A percentile compares a stretch with the other conserved stretches of the same genome.
These are phyloP conservation scores for Saguinus imperator DNA, from an alignment of 2,113 vertebrate genomes.

Conservation along the genomic window DNA sequence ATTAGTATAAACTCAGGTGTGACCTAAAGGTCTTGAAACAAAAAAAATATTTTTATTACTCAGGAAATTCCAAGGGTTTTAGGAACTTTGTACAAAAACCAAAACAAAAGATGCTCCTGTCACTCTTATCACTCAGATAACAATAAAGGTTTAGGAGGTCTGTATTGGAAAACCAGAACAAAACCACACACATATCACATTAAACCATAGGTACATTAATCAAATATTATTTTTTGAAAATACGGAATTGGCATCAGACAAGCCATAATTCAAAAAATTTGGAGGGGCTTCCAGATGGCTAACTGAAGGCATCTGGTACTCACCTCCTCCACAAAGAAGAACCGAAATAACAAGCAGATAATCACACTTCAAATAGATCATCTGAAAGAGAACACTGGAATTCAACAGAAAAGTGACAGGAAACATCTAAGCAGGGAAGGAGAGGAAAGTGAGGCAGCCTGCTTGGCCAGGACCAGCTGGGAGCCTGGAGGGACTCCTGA, in stretches of 20 bases:
- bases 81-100: background rate
- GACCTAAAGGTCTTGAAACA: background rate
- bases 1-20: background rate
- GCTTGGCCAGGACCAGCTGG: background rate
- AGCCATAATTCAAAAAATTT: slow-evolving; percentile 28
- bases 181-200: background rate
- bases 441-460: background rate
- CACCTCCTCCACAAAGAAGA: background rate
- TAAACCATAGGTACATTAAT: background rate
- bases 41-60: background rate
- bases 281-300: background rate
- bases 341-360: background rate
- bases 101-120: background rate
- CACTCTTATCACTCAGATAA: background rate
- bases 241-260: background rate
- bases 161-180: background rate
- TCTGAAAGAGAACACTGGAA: background rate
- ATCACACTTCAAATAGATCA: background rate
- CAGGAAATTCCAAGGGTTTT: background rate
- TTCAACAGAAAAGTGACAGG: background rate
- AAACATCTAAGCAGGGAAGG: background rate
- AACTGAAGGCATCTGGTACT: background rate
- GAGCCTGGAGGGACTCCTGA: background rate
- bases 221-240: slow-evolving; percentile 6
- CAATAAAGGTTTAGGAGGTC: background rate